Conservation (phyloP, 2,797 vertebrate genomes). For the Leptodactylus fallax region DNA sequence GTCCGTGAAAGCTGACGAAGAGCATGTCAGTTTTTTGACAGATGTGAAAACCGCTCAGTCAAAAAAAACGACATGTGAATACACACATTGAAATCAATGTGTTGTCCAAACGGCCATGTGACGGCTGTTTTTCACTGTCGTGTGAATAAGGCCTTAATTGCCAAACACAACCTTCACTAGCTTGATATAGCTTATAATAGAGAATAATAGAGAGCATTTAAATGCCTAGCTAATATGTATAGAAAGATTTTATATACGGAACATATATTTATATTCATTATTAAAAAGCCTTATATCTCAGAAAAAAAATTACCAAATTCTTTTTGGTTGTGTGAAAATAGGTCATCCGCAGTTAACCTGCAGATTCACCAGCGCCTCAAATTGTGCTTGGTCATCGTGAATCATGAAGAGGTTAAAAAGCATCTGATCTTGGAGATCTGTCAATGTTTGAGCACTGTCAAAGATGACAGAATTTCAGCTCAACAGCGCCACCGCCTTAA, state of each 20-base stretch:
- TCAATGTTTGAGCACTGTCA: conserved; percentile 14
- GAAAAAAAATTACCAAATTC: too few relatives aligned
- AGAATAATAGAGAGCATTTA: neutral
- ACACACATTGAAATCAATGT: too few relatives aligned
- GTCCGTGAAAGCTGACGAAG: too few relatives aligned
- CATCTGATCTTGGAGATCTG: neutral
- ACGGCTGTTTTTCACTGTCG: too few relatives aligned
- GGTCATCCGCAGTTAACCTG: neutral
- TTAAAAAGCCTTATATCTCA: too few relatives aligned
- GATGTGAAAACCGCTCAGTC: too few relatives aligned
- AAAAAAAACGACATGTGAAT: too few relatives aligned
- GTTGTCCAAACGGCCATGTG: too few relatives aligned
- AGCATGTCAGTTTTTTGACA: too few relatives aligned
- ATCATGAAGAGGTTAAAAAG: neutral
- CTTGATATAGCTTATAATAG: too few relatives aligned
- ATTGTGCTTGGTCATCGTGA: neutral
- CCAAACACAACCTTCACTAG: too few relatives aligned
- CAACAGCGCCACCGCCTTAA: neutral
- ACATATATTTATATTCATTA: neutral
- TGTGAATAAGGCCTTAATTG: too few relatives aligned
- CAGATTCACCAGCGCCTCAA: neutral
- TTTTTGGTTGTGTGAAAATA: neutral
- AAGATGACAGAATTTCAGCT: neutral
- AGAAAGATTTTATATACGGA: neutral
- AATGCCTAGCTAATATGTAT: neutral